These are phyloP conservation scores for Triplophysa dalaica DNA, from an alignment of 2,113 vertebrate genomes.

Conservation along the genomic window DNA sequence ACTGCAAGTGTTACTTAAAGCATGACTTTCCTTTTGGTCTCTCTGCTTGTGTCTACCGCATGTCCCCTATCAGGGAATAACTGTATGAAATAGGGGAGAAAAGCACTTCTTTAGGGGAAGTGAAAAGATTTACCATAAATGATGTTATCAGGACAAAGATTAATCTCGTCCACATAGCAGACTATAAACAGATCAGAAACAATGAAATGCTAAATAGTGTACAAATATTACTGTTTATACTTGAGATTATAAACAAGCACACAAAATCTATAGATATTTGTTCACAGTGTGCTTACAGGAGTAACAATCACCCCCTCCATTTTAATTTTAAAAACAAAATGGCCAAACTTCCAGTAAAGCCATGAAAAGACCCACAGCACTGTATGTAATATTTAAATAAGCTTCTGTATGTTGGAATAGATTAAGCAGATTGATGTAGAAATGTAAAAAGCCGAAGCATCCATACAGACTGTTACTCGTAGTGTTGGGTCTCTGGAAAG, in stretches of 20 bases:
- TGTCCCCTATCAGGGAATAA: constrained; percentile 45
- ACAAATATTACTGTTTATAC: not conserved
- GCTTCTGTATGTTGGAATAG: not conserved
- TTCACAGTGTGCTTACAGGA: not conserved
- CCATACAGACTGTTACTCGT: constrained; percentile 6
- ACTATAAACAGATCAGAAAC: constrained; percentile 4
- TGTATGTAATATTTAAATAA: constrained; percentile 23
- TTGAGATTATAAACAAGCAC: not conserved
- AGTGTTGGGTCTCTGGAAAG: not conserved
- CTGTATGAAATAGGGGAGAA: not conserved
- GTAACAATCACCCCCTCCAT: not conserved
- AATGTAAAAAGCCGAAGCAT: not conserved
- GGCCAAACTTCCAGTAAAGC: not conserved
- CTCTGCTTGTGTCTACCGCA: constrained; percentile 45
- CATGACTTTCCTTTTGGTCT: constrained; percentile 67
- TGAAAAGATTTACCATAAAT: constrained; percentile 5
- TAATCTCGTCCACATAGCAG: not conserved
- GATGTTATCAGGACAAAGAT: constrained; percentile 5
- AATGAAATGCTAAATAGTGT: constrained; percentile 1
- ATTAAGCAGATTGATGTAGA: not conserved
- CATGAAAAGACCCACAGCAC: not conserved
- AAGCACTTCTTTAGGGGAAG: not conserved
- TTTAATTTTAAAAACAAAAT: not conserved
- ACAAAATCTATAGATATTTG: not conserved
- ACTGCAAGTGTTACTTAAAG: constrained; percentile 80